Conservation (phyloP, 2,113 vertebrate species). For the Cyanistes caeruleus region DNA sequence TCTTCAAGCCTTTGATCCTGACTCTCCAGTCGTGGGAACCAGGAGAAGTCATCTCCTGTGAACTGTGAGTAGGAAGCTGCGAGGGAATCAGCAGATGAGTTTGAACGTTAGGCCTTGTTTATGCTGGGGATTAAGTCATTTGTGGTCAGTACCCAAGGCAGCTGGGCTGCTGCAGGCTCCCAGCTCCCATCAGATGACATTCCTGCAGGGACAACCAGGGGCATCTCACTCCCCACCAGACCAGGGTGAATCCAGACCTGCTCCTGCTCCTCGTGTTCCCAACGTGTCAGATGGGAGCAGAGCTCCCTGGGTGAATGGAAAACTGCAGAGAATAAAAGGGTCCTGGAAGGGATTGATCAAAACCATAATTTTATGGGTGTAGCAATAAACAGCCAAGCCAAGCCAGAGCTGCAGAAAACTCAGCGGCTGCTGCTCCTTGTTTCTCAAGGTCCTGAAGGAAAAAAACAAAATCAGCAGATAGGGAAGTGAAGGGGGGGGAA, state of each 20-base stretch:
- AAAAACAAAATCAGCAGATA: neutral
- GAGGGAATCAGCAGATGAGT: constrained; percentile 41
- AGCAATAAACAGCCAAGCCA: constrained; percentile 8
- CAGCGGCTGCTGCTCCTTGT: neutral
- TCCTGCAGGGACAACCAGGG: neutral
- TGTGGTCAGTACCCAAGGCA: constrained; percentile 53
- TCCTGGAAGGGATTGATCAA: constrained; percentile 26
- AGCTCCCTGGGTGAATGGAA: neutral
- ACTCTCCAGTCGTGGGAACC: constrained; percentile 40
- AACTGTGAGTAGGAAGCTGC: constrained; percentile 58
- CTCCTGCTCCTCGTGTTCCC: fast-evolving
- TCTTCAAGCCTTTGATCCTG: constrained; percentile 29
- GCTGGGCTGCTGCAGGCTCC: constrained; percentile 49
- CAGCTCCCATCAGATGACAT: neutral
- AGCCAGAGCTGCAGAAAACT: neutral
- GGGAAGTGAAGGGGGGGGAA: neutral
- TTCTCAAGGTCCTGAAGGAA: constrained; percentile 1
- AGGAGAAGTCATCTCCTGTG: constrained; percentile 36
- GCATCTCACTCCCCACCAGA: fast-evolving
- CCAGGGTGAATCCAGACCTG: neutral
- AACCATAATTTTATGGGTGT: constrained; percentile 13
- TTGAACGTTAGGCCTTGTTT: constrained; percentile 51
- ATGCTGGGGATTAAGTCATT: constrained; percentile 58
- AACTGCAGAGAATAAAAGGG: neutral
- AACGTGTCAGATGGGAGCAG: neutral